Conservation (phyloP, 2,113 vertebrate genomes). For the Penelope pileata region DNA sequence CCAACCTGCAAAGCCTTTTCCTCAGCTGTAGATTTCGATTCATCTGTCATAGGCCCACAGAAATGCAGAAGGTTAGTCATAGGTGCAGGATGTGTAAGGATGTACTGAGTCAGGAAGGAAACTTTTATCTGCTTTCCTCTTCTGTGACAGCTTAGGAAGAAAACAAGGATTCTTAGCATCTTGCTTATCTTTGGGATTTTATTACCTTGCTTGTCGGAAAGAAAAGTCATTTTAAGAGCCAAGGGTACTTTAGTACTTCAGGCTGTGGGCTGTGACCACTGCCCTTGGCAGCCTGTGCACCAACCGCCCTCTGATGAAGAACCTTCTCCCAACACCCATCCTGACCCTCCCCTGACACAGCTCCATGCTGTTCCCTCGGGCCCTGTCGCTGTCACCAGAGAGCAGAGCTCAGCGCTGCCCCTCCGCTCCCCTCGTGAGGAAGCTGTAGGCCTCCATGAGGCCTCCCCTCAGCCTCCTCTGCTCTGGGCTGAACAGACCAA, state of each 20-base stretch:
- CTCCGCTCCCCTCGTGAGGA: too few species aligned
- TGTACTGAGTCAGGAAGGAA: not conserved
- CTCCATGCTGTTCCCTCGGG: too few species aligned
- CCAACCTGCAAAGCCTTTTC: not conserved
- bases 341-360: too few species aligned
- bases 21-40: not conserved
- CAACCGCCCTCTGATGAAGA: too few species aligned
- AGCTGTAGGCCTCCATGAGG: too few species aligned
- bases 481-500: too few species aligned
- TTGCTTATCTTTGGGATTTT: not conserved
- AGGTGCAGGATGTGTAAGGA: not conserved
- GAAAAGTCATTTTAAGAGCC: not conserved
- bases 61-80: not conserved
- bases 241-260: not conserved
- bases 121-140: not conserved
- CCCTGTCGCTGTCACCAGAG: too few species aligned
- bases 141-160: not conserved
- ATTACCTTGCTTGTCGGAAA: not conserved
- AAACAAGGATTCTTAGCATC: not conserved
- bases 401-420: too few species aligned
- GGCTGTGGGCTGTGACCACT: too few species aligned
- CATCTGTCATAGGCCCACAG: not conserved
- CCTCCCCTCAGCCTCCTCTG: too few species aligned
- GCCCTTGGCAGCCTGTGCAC: too few species aligned
- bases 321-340: too few species aligned